phyloP scores from a whole-genome alignment of 1,140 invertebrate genomes.

The Colletes latitarsis region DNA sequence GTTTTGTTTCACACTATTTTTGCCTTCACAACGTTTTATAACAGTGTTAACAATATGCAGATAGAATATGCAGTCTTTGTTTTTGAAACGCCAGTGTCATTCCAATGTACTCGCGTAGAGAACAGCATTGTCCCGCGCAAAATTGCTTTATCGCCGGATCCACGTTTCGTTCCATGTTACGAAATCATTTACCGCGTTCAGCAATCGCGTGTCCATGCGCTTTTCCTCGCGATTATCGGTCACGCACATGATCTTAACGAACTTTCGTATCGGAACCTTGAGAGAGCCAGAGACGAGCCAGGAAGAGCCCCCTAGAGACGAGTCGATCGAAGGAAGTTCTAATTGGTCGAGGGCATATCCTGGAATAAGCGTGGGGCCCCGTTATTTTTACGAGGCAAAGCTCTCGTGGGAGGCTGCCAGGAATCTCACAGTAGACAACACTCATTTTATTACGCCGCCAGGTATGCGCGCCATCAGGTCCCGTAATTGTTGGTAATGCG shows the following conservation, averaged over 20 bases:
- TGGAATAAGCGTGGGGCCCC: constrained; percentile 23
- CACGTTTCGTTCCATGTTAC: neutral
- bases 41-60: no score
- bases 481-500: constrained; percentile 55
- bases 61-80: no score
- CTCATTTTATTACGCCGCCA: constrained; percentile 60
- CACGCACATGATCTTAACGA: neutral
- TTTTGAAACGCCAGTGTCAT: no score
- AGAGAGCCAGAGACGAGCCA: neutral
- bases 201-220: neutral
- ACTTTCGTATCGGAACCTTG: constrained; percentile 32
- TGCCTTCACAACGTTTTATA: no score
- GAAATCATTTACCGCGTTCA: constrained; percentile 4
- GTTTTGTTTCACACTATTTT: no score
- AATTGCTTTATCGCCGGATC: no score
- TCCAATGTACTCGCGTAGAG: no score
- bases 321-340: constrained; percentile 49
- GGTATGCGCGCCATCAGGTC: constrained; percentile 21
- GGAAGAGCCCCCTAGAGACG: neutral
- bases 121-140: no score
- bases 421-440: constrained; percentile 49
- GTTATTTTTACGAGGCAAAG: constrained; percentile 26
- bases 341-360: constrained; percentile 46
- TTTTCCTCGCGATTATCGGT: constrained; percentile 3
- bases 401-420: constrained; percentile 47